Evolutionary conservation across 2,888 invertebrate genomes (phyloP), one percentile per base, ranked within the genome.

Genomic region (Orchestes rusci): DNA sequence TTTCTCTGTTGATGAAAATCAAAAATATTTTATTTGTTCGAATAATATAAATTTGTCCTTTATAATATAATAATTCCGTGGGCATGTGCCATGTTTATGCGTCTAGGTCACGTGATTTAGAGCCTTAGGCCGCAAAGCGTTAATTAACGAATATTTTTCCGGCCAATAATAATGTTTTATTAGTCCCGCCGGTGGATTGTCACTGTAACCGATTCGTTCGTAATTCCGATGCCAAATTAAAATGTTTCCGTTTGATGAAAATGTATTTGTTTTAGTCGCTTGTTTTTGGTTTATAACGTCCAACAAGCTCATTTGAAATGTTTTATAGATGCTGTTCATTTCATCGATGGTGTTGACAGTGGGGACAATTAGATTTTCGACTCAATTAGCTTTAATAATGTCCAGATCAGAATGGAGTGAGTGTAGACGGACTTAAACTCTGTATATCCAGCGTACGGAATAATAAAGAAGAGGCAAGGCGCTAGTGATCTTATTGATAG

Each of bases 11-110:
- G 56, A 54, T 56, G 54, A 56, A 58, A 56, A 55, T 55, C 54
- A 52, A 58, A 58, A 59, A 59, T 56, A 55, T 53, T 53, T n/a
- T 55, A 55, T 54, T 55, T 50, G 56, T 54, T 56, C 54, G 52
- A 56, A 53, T 55, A 56, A 51, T 53, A 56, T 54, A 54, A 54
- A 48, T 55, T 50, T 51, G 48, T 48, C 39, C 39, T 39, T 39
- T 36, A 45, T 45, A 39, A 45, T 43, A 38, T 42, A 46, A 46
- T 46, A 46, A 46, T 46, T 42, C 46, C 16, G 37, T 34, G 38
- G 41, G 42, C 29, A 38, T 38, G 33, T 41, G 37, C 46, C 33
- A 43, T 47, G 39, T 47, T 47, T 47, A 47, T 47, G 47, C 23
- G 46, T 46, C 43, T 39, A 48, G 41, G 49, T 51, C 52, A 48